These are phyloP conservation scores for human DNA, from an alignment of 2,113 vertebrate species.

Conservation along the genomic window DNA sequence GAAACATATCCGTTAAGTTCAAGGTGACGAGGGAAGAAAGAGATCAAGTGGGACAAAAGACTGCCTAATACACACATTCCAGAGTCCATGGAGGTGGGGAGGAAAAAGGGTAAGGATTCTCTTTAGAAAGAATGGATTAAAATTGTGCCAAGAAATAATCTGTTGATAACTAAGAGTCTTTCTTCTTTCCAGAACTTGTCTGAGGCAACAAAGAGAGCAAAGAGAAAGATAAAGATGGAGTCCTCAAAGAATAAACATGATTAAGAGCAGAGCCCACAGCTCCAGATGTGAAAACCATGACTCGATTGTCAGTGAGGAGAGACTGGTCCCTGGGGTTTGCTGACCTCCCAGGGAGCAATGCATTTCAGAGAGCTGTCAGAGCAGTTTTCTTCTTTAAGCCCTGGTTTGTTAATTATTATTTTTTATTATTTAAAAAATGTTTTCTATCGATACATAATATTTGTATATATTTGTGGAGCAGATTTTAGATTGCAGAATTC, in stretches of 20 bases:
- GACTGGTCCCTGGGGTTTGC: neutral
- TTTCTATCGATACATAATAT: neutral
- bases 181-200: constrained; percentile 3
- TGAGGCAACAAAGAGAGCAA: neutral
- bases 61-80: neutral
- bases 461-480: neutral
- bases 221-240: neutral
- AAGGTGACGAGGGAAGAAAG: neutral
- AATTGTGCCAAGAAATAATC: constrained; percentile 12
- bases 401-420: neutral
- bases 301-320: neutral
- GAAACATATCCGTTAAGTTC: neutral
- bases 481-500: neutral
- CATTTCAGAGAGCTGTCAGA: neutral
- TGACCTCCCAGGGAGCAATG: no score
- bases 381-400: neutral
- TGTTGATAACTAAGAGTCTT: neutral
- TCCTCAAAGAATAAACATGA: neutral
- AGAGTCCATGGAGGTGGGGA: neutral
- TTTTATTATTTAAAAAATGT: neutral
- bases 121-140: constrained; percentile 33
- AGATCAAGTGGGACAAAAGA: neutral
- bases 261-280: neutral
- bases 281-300: neutral
- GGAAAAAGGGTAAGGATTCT: neutral